Evolutionary conservation across 1,140 invertebrate genomes (phyloP).

Genomic region (Papilio polyxenes): DNA sequence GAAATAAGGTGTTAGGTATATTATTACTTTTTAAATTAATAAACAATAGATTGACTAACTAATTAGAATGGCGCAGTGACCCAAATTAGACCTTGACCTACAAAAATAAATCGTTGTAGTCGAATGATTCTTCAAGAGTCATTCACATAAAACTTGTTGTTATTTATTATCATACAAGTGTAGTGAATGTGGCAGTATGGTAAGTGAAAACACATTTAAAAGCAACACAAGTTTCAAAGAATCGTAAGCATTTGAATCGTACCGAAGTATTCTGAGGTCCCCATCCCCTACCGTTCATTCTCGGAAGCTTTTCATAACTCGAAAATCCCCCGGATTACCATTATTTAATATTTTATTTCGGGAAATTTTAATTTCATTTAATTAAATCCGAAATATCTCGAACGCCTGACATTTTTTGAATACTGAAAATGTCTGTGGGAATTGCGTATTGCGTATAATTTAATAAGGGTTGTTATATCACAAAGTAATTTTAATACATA

Average conservation of each 20-base stretch:
- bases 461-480: constrained; percentile 2
- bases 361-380: constrained; percentile 17
- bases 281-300: neutral
- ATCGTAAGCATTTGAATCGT: neutral
- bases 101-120: too few species aligned
- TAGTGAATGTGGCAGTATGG: neutral
- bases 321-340: constrained; percentile 13
- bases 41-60: too few species aligned
- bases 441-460: constrained; percentile 2
- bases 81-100: too few species aligned
- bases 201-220: neutral
- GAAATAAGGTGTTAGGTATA: too few species aligned
- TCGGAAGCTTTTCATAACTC: constrained; percentile 6
- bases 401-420: constrained; percentile 17
- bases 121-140: too few species aligned
- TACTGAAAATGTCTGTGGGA: neutral
- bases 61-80: too few species aligned
- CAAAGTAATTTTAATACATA: neutral
- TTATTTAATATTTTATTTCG: constrained; percentile 28
- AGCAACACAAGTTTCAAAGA: neutral
- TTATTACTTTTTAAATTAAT: too few species aligned
- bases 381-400: constrained; percentile 11
- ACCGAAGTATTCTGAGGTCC: neutral
- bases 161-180: too few species aligned
- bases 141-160: too few species aligned